These are phyloP conservation scores for Harmothoe impar DNA, from an alignment of 2,888 invertebrate genomes.

Conservation along the genomic window DNA sequence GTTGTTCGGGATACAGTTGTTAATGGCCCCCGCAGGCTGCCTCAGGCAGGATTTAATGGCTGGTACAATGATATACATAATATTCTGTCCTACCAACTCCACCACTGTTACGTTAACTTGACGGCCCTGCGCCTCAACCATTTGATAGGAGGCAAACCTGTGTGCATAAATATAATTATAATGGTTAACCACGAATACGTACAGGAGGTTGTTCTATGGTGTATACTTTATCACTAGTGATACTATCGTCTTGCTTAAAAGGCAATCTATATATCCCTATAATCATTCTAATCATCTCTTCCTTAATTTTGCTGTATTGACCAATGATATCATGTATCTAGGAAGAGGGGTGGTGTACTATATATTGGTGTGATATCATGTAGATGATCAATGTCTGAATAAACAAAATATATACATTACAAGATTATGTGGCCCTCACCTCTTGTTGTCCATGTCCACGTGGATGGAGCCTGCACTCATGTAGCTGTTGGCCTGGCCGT, in stretches of 20 bases:
- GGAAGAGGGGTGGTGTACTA: too few relatives aligned
- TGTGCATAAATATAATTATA: not conserved
- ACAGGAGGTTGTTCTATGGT: not conserved
- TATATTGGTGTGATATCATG: too few relatives aligned
- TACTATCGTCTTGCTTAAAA: too few relatives aligned
- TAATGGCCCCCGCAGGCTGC: constrained; percentile 6
- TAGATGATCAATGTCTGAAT: too few relatives aligned
- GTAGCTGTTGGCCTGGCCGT: constrained; percentile 1
- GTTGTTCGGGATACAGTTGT: constrained; percentile 44
- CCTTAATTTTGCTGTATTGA: too few relatives aligned
- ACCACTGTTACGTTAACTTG: constrained; percentile 19
- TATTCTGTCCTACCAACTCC: not conserved
- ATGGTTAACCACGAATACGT: not conserved
- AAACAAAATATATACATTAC: too few relatives aligned
- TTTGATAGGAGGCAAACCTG: constrained; percentile 36
- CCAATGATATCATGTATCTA: too few relatives aligned
- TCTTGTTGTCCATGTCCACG: constrained; percentile 45
- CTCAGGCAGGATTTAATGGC: not conserved
- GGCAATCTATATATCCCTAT: too few relatives aligned
- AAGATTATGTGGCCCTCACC: too few relatives aligned
- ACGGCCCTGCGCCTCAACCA: not conserved
- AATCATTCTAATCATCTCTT: too few relatives aligned
- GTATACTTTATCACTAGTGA: too few relatives aligned
- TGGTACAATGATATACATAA: not conserved
- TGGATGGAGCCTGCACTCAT: constrained; percentile 21